Evolutionary conservation across 2,113 vertebrate genomes (phyloP), one percentile per base, ranked within the genome.

Genomic region (Pomatorhinus ruficollis): DNA sequence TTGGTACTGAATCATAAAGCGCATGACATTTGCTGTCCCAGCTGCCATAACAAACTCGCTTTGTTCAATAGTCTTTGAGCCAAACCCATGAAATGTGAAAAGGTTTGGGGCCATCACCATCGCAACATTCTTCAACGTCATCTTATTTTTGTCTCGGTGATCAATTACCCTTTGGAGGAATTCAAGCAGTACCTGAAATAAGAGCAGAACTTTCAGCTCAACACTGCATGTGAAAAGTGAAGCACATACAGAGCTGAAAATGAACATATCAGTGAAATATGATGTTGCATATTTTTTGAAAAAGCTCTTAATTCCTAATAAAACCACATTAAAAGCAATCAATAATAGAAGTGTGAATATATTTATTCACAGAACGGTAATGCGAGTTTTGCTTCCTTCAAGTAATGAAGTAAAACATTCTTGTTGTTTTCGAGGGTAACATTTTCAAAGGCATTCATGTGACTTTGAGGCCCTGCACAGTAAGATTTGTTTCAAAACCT

Each of bases 81-180:
- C 97, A 77, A 99, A 95, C 5, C 98, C 97, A 71, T 99, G 99
- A 93, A 98, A 99, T 39, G 99, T 99, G 98, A 99, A 99, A 97
- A 99, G 98, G 97, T 99, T 99, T n/a, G 99, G 99, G 15, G 99
- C 99, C 99, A 99, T 99, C 93, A 99, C 98, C 97, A 99, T 98
- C 0, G 99, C 98, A n/a, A 99, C 98, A 18, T 99, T 99, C 95
- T 99, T 99, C 52, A 99, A 90, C 0, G 98, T 99, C 99, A 99
- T 99, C 97, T 99, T 99, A 89, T 99, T 99, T 90, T 98, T 98
- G 83, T 98, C 98, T 96, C 98, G 98, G 93, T 98, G 98, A 94
- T 99, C 98, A 69, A 99, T 99, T 63, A 99, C 98, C 60, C 98
- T 98, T 95, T 99, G 98, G 93, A 99, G 99, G 97, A 99, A 99